Percentiles rank a stretch among this genome's conserved stretches.
These are phyloP conservation scores for Falco novaeseelandiae DNA, from an alignment of 2,797 vertebrate species.

Conservation along the genomic window DNA sequence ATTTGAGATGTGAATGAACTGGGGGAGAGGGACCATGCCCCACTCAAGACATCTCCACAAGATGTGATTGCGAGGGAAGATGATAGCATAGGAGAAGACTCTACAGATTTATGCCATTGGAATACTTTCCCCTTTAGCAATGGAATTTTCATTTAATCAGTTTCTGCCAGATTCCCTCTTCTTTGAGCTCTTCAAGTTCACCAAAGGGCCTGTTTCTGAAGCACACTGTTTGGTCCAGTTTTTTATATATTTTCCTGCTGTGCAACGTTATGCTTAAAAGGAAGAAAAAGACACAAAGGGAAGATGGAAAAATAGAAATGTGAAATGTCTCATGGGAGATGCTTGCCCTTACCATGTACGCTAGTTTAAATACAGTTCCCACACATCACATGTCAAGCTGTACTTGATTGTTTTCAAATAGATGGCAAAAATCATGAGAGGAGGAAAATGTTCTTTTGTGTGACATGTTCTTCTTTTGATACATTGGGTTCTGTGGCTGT, in stretches of 20 bases:
- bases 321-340: slow-evolving; percentile 3
- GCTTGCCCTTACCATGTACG: slow-evolving; percentile 26
- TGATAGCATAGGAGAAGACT: neutral
- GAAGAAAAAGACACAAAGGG: neutral
- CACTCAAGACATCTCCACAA: neutral
- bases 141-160: neutral
- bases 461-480: slow-evolving; percentile 47
- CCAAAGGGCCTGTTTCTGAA: neutral
- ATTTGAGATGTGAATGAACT: neutral
- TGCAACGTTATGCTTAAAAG: neutral
- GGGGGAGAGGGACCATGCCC: neutral
- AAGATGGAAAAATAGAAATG: slow-evolving; percentile 35
- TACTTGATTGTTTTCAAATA: slow-evolving; percentile 61
- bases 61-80: neutral
- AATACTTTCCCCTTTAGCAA: neutral
- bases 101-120: neutral
- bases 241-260: neutral
- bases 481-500: slow-evolving; percentile 36
- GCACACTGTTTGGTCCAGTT: neutral
- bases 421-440: slow-evolving; percentile 45
- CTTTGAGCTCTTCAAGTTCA: neutral
- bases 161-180: neutral
- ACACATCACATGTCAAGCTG: slow-evolving; percentile 39
- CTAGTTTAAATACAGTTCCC: slow-evolving; percentile 58
- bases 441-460: slow-evolving; percentile 40